Evolutionary conservation across 2,888 invertebrate genomes (phyloP).

Genomic region (Limnephilus rhombicus): DNA sequence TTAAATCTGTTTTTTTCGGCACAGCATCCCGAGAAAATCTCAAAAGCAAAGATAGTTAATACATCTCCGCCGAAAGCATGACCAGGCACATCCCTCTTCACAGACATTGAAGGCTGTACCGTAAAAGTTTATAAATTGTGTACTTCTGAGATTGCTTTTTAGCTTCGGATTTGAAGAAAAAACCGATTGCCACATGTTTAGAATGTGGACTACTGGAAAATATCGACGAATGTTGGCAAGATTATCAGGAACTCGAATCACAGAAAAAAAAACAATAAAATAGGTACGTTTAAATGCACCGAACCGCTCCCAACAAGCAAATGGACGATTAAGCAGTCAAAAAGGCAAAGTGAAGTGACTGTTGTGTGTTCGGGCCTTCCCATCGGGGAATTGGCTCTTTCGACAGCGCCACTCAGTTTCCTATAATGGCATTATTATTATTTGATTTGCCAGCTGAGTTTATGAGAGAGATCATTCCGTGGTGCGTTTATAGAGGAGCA

Average conservation of each 20-base stretch:
- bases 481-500: too few relatives aligned
- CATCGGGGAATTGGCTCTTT: too few relatives aligned
- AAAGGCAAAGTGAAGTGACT: too few relatives aligned
- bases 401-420: too few relatives aligned
- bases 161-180: background rate
- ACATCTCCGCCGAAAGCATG: background rate
- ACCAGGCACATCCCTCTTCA: conserved; percentile 20
- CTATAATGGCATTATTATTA: too few relatives aligned
- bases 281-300: too few relatives aligned
- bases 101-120: background rate
- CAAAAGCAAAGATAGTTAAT: conserved; percentile 10
- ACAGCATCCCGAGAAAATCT: background rate
- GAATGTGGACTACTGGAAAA: background rate
- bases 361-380: too few relatives aligned
- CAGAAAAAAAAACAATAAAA: too few relatives aligned
- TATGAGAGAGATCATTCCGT: too few relatives aligned
- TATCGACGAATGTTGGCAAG: background rate
- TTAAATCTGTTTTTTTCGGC: background rate
- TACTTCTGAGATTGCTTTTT: background rate
- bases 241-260: background rate
- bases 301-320: too few relatives aligned
- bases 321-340: too few relatives aligned
- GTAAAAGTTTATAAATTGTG: background rate
- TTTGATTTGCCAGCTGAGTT: too few relatives aligned
- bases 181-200: background rate